Conservation (phyloP, 2,113 vertebrate species). For the Semnornis frantzii region DNA sequence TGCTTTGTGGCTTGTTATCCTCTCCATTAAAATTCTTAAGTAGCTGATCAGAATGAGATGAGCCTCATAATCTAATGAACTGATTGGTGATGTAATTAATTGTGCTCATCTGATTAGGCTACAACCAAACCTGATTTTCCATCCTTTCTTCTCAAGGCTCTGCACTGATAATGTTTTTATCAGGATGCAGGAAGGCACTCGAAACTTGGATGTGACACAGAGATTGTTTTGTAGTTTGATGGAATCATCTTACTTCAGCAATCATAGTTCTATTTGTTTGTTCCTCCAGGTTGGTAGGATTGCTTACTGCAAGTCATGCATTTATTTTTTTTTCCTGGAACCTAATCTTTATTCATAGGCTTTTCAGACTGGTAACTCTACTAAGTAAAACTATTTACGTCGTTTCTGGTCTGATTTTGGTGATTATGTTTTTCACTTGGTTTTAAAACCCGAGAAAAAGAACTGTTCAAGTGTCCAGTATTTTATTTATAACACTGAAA, state of each 20-base stretch:
- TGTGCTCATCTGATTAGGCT: constrained; percentile 49
- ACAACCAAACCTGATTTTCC: constrained; percentile 26
- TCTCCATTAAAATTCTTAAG: constrained; percentile 26
- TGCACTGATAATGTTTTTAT: neutral
- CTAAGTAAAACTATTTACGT: neutral
- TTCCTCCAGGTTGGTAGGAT: constrained; percentile 10
- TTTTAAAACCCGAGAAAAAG: neutral
- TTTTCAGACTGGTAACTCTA: neutral
- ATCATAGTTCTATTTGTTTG: neutral
- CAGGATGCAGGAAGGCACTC: neutral
- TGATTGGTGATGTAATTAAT: constrained; percentile 46
- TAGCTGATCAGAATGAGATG: constrained; percentile 41
- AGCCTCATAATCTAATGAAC: constrained; percentile 41
- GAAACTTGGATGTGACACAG: neutral
- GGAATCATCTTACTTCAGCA: constrained; percentile 9
- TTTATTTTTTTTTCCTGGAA: neutral
- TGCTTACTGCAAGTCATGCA: neutral
- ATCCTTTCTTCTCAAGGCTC: constrained; percentile 5
- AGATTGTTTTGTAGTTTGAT: constrained; percentile 14
- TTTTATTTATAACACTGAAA: neutral
- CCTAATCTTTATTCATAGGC: constrained; percentile 22
- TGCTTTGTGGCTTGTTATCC: constrained; percentile 4
- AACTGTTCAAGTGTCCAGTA: neutral
- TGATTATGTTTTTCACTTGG: neutral
- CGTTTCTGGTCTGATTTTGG: neutral